Evolutionary conservation across 2,888 invertebrate species (phyloP).

Genomic region (Macrosiphum euphorbiae): DNA sequence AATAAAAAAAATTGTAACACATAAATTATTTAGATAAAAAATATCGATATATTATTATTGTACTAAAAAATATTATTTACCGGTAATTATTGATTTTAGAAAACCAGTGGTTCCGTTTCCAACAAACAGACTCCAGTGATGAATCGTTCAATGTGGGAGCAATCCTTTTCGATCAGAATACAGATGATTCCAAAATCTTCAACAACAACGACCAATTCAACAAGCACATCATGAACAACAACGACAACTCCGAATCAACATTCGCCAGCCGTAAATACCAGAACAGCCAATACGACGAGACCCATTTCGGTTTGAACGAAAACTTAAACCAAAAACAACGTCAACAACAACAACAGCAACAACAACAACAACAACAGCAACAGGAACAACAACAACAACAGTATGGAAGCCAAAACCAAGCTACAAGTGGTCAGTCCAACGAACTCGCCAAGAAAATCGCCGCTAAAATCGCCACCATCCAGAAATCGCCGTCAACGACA

Average conservation of each 20-base stretch:
- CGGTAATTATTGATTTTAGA: neutral
- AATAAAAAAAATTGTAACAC: neutral
- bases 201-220: neutral
- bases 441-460: neutral
- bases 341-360: neutral
- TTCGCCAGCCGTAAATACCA: neutral
- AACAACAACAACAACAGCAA: neutral
- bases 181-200: neutral
- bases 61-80: neutral
- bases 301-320: neutral
- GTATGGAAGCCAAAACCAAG: neutral
- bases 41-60: neutral
- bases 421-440: neutral
- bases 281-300: neutral
- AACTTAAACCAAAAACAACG: neutral
- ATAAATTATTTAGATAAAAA: neutral
- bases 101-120: neutral
- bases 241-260: neutral
- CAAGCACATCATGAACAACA: neutral
- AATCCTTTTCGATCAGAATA: neutral
- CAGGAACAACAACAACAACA: neutral
- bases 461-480: constrained; percentile 15
- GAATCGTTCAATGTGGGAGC: neutral
- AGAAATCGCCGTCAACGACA: neutral
- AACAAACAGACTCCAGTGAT: too few species aligned